Evolutionary conservation across 2,888 invertebrate species (phyloP).

Genomic region (Melanchra persicariae): DNA sequence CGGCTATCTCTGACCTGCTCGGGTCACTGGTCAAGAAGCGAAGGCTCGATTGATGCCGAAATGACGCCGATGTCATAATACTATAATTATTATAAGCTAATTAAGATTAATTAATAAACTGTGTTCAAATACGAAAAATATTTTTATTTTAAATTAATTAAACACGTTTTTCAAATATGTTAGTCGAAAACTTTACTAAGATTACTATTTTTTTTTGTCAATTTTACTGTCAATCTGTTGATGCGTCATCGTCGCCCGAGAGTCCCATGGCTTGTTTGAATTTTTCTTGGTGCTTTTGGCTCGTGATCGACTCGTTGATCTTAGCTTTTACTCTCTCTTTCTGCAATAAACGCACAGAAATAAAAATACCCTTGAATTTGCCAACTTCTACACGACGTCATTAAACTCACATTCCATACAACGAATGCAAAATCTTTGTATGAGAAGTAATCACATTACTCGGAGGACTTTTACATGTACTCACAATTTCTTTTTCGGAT

Average conservation of each 20-base stretch:
- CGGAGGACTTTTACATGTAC: constrained; percentile 63
- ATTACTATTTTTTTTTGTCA: constrained; percentile 69
- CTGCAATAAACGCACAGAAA: constrained; percentile 73
- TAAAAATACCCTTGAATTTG: constrained; percentile 47
- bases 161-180: constrained; percentile 62
- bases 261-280: constrained; percentile 87
- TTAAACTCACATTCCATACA: constrained; percentile 55
- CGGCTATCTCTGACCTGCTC: constrained; percentile 95
- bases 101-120: constrained; percentile 61
- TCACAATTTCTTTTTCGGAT: constrained; percentile 86
- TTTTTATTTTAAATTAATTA: constrained; percentile 70
- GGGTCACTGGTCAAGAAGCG: constrained; percentile 96
- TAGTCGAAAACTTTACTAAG: constrained; percentile 65
- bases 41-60: constrained; percentile 91
- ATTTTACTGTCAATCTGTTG: constrained; percentile 78
- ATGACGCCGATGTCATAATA: constrained; percentile 13
- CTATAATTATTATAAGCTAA: constrained; percentile 30
- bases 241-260: constrained; percentile 85
- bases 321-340: constrained; percentile 85
- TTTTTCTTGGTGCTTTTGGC: constrained; percentile 83
- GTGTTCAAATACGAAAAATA: constrained; percentile 38
- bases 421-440: constrained; percentile 44
- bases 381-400: constrained; percentile 26
- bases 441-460: constrained; percentile 21
- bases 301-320: constrained; percentile 73